Conservation (phyloP, 2,888 invertebrate genomes). For the Nomada hirtipes region DNA sequence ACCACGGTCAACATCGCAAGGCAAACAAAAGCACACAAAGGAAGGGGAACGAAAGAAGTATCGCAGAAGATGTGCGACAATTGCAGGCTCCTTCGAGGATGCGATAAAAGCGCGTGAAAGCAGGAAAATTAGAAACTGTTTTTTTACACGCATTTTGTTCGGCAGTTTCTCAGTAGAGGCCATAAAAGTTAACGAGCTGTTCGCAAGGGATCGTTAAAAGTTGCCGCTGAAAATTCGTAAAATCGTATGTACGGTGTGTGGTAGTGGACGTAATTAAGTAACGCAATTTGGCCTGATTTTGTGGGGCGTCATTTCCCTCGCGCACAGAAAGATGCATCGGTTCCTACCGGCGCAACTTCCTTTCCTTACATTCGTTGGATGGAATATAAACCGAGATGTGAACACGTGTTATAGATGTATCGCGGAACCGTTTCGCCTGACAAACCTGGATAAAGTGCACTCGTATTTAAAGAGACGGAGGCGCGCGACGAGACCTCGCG, state of each 20-base stretch:
- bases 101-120: constrained; percentile 41
- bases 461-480: constrained; percentile 44
- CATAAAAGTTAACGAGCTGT: constrained; percentile 45
- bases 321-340: constrained; percentile 28
- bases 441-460: constrained; percentile 45
- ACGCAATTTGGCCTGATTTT: constrained; percentile 36
- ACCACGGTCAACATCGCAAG: background rate
- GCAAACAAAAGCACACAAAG: too few species aligned
- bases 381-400: background rate
- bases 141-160: background rate
- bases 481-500: constrained; percentile 19
- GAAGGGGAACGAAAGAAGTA: background rate
- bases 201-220: constrained; percentile 42
- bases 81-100: background rate
- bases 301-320: constrained; percentile 17
- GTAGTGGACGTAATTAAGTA: constrained; percentile 43
- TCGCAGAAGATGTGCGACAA: background rate
- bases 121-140: constrained; percentile 42
- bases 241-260: constrained; percentile 37
- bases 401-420: background rate
- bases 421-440: constrained; percentile 23
- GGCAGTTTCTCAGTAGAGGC: constrained; percentile 1
- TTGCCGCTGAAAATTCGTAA: constrained; percentile 46
- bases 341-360: constrained; percentile 3
- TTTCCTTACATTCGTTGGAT: constrained; percentile 3